Conservation (phyloP, 1,140 invertebrate species). For the Anastatus disparis region DNA sequence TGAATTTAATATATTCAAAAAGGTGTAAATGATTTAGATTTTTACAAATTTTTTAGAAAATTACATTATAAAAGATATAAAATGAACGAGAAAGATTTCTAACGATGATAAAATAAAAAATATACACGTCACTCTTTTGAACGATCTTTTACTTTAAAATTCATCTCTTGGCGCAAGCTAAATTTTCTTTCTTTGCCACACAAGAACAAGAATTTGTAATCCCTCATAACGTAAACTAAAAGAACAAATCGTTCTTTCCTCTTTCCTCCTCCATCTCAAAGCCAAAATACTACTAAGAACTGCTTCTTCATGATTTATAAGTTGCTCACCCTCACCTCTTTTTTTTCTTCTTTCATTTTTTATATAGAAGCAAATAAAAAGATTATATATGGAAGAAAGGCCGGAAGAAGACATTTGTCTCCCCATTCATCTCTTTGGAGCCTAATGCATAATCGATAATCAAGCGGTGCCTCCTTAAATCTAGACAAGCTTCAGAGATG, state of each 20-base stretch:
- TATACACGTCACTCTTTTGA: too few relatives aligned
- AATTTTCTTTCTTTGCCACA: too few relatives aligned
- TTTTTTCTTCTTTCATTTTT: too few relatives aligned
- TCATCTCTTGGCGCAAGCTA: too few relatives aligned
- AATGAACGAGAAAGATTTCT: too few relatives aligned
- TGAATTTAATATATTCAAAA: too few relatives aligned
- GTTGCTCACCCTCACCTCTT: neutral
- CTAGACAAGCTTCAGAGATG: neutral
- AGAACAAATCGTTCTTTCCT: neutral
- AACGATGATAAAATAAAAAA: too few relatives aligned
- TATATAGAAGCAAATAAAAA: conserved; percentile 2
- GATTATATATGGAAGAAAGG: conserved; percentile 1
- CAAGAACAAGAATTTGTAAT: neutral
- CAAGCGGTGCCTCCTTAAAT: conserved; percentile 27
- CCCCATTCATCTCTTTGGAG: conserved; percentile 20
- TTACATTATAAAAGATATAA: too few relatives aligned
- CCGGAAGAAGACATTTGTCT: conserved; percentile 40
- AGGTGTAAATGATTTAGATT: too few relatives aligned
- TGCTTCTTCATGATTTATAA: conserved; percentile 27
- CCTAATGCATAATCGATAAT: conserved; percentile 39
- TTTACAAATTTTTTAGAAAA: too few relatives aligned
- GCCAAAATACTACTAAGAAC: conserved; percentile 1
- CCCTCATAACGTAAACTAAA: neutral
- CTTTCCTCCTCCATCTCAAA: too few relatives aligned
- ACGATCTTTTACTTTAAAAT: too few relatives aligned